Base-by-base conservation (phyloP, 2,113 vertebrate species). In the Hiodon alosoides region DNA sequence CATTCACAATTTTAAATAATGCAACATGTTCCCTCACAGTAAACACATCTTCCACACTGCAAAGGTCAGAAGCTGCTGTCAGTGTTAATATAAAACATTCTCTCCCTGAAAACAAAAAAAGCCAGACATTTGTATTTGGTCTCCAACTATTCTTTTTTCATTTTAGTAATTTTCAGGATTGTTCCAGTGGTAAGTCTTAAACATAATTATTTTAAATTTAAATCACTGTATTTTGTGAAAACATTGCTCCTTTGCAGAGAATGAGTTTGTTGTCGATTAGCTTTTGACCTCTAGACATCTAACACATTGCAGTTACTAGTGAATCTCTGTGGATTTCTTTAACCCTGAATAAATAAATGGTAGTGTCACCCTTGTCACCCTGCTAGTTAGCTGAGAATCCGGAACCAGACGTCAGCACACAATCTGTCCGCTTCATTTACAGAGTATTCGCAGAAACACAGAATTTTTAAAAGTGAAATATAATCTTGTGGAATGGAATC, bases 251-350 rank as follows among this genome's bases (percentile, higher is more conserved):
- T 66, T 89, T 89, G 87, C 90, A 89, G 89, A 89, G 91, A 90
- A 90, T 91, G 89, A 91, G 89, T 89, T 90, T 87, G 89, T 86
- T 90, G 90, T 87, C 88, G 90, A 89, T 90, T 92, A 91, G 90
- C 89, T 89, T 87, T 87, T 87, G 90, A 91, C 90, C 89, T 75
- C 73, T 68, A 81, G 89, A 88, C 87, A 76, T 67, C 74, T 58
- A 48, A 59, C 67, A 76, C 75, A 76, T n/a, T 59, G 66, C 65
- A 65, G 55, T 71, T 65, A 65, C 57, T 47, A 69, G 62, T 53
- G 67, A 75, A 67, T 59, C 2, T 59, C 66, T 66, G 53, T 76
- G 74, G 67, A 76, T 76, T 70, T 54, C 52, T 54, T 67, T 67
- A 75, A 64, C 68, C 64, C 58, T 67, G 65, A 75, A 75, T 75